These are phyloP conservation scores for Tetraodon nigroviridis DNA, from an alignment of 2,113 vertebrate genomes.

Conservation along the genomic window DNA sequence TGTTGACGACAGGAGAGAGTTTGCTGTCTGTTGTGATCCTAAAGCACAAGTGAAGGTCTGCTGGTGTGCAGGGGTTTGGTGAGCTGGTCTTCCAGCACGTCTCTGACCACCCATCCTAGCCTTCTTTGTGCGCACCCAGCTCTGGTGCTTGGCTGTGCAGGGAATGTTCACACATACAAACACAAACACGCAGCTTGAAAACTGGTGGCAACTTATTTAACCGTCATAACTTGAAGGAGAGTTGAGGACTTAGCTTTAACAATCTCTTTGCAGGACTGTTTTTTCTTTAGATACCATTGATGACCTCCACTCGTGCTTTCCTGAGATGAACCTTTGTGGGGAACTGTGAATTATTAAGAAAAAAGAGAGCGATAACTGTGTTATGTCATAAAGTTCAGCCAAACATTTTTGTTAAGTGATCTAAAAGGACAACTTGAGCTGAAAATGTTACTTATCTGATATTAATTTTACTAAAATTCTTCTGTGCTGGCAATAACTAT, in stretches of 20 bases:
- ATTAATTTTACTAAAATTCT: too few species aligned
- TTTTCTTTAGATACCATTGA: slow-evolving; percentile 44
- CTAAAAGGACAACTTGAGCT: slow-evolving; percentile 1
- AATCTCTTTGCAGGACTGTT: slow-evolving; percentile 9
- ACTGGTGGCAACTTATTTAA: slow-evolving; percentile 52
- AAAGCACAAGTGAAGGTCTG: slow-evolving; percentile 58
- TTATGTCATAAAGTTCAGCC: slow-evolving; percentile 35
- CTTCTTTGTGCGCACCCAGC: slow-evolving; percentile 32
- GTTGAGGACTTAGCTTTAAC: slow-evolving; percentile 23
- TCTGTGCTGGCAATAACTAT: too few species aligned
- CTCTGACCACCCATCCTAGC: slow-evolving; percentile 32
- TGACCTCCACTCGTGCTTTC: slow-evolving; percentile 43
- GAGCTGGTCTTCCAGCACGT: slow-evolving; percentile 55
- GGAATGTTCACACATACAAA: slow-evolving; percentile 66
- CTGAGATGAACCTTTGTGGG: slow-evolving; percentile 38
- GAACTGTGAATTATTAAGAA: slow-evolving; percentile 50
- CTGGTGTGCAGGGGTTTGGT: slow-evolving; percentile 57
- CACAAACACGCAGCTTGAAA: slow-evolving; percentile 51
- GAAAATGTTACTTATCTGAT: too few species aligned
- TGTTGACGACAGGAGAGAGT: slow-evolving; percentile 18
- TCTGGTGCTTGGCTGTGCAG: slow-evolving; percentile 48
- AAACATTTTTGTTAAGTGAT: slow-evolving; percentile 20
- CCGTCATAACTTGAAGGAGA: slow-evolving; percentile 55
- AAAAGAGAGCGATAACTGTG: slow-evolving; percentile 40
- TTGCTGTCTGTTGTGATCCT: slow-evolving; percentile 50